Evolutionary conservation across 2,797 vertebrate species (phyloP), one percentile per base, ranked within the genome.

Genomic region (Sus cebifrons): DNA sequence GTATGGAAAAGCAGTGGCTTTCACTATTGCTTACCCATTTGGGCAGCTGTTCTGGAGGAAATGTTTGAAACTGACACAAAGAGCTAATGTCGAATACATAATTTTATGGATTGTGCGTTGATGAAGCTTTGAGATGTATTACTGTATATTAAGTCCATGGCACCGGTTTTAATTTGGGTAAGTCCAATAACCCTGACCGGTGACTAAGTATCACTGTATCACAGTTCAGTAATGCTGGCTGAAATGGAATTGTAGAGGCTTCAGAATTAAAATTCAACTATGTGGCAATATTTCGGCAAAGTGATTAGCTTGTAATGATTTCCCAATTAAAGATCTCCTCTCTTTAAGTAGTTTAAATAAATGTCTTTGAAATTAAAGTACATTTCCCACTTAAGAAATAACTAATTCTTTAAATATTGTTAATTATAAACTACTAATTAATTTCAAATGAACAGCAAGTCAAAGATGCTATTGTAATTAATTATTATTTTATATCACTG

Each of bases 311-410:
- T 60, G 1, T 77, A 94, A 86, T 86, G 84, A 93, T 68, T 67
- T 32, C 52, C 49, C 25, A 86, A 74, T 93, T 88, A 91, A 94
- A 95, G 62, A 78, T 65, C 13, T n/a, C 73, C 74, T 84, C 8
- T 40, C 6, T 29, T 79, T 79, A 90, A 90, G 74, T n/a, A 20
- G 25, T 89, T 91, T 89, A 78, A 86, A 86, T 86, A 78, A 86
- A 86, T 86, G 23, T 4, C 74, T 75, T 88, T 32, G 32, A 91
- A 90, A 83, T 94, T 83, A 74, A 95, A 89, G 65, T 32, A 44
- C 0, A 58, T 65, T 91, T 92, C 78, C 23, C 32, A 56, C 6
- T 87, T 77, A 64, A 65, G 49, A 85, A 88, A 16, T 29, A 86
- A 44, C 13, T 49, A 40, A 25, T 85, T 94, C 18, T 91, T 95